Evolutionary conservation across 1,140 invertebrate species (phyloP).

Genomic region (Pollicipes pollicipes): DNA sequence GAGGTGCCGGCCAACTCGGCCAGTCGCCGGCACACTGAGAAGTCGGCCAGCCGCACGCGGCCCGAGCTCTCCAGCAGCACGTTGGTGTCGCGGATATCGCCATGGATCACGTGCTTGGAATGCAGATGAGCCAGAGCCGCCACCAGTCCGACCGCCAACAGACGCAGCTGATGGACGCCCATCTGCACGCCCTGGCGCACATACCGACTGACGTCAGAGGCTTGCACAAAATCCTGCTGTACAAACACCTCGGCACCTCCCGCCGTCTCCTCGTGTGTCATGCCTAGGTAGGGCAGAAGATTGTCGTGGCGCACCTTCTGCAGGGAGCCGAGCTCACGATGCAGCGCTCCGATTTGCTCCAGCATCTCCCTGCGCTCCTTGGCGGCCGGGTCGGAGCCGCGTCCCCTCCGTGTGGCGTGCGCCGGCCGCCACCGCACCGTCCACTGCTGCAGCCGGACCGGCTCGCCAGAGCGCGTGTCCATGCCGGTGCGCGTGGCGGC

Average conservation of each 20-base stretch:
- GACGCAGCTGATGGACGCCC: conserved; percentile 38
- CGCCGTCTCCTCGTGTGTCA: conserved; percentile 39
- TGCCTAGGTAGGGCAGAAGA: conserved; percentile 50
- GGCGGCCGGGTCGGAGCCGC: not conserved
- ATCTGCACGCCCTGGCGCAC: conserved; percentile 35
- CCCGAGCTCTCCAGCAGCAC: conserved; percentile 40
- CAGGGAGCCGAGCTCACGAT: not conserved
- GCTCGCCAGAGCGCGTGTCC: not conserved
- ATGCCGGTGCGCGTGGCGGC: not conserved
- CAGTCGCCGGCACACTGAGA: conserved; percentile 46
- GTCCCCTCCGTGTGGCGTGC: not conserved
- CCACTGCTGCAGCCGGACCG: not conserved
- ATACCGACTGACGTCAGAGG: conserved; percentile 33
- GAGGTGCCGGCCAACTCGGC: conserved; percentile 27
- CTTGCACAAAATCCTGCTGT: conserved; percentile 41
- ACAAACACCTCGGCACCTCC: conserved; percentile 22
- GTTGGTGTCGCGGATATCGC: conserved; percentile 44
- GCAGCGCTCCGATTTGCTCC: not conserved
- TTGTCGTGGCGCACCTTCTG: conserved; percentile 36
- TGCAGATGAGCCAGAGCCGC: conserved; percentile 50
- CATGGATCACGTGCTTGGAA: conserved; percentile 56
- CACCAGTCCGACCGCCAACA: conserved; percentile 43
- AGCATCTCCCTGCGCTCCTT: not conserved
- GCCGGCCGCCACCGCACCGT: not conserved
- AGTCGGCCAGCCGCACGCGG: conserved; percentile 39